Conservation (phyloP, 2,113 vertebrate species). For the Lagopus muta region DNA sequence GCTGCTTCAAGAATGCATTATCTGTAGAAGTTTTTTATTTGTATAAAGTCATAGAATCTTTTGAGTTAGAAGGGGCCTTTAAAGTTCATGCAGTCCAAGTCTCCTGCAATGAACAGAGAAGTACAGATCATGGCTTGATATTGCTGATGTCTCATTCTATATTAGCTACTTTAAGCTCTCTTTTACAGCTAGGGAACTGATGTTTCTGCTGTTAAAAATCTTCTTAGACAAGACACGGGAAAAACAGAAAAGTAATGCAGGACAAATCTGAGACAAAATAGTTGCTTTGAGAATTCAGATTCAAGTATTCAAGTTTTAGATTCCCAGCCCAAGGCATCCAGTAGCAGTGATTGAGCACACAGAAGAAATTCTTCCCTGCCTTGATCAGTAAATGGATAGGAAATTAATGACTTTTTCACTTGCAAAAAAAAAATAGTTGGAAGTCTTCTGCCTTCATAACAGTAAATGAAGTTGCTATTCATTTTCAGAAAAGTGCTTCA, state of each 20-base stretch:
- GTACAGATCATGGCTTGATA: neutral
- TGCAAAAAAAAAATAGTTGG: neutral
- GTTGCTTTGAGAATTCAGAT: neutral
- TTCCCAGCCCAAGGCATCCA: neutral
- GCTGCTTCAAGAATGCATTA: neutral
- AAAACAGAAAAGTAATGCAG: neutral
- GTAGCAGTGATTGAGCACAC: neutral
- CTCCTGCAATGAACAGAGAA: neutral
- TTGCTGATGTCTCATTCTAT: neutral
- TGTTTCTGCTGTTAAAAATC: neutral
- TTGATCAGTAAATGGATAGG: neutral
- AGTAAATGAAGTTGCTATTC: neutral
- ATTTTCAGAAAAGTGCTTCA: neutral
- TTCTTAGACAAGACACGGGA: neutral
- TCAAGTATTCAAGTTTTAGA: neutral
- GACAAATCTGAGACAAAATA: neutral
- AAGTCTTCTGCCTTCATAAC: neutral
- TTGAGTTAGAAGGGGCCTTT: neutral
- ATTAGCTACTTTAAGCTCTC: neutral
- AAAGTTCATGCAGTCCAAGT: neutral
- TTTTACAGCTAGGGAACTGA: neutral
- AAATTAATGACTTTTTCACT: neutral
- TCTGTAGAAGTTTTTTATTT: neutral
- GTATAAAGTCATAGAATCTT: neutral
- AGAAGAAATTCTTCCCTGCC: neutral